Evolutionary conservation across 2,888 invertebrate genomes (phyloP).

Genomic region (Agapetus fuscipes): DNA sequence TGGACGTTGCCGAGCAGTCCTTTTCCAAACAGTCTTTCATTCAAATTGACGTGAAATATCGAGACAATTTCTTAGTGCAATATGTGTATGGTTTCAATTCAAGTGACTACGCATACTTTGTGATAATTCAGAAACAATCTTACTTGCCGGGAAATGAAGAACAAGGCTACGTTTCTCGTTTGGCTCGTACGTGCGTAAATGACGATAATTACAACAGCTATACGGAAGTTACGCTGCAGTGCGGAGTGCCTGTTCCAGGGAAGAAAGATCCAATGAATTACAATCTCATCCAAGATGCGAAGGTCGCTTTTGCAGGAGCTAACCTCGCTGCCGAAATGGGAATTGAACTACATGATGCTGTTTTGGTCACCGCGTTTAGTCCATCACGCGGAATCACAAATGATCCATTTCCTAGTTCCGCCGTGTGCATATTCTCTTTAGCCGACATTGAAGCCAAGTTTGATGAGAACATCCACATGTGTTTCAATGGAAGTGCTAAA

Average conservation of each 20-base stretch:
- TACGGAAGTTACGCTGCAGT: constrained; percentile 90
- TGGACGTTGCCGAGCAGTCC: constrained; percentile 72
- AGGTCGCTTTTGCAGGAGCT: constrained; percentile 75
- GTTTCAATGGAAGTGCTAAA: constrained; percentile 90
- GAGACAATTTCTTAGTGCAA: constrained; percentile 91
- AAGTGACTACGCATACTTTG: constrained; percentile 91
- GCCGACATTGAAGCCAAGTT: constrained; percentile 87
- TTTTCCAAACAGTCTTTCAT: constrained; percentile 80
- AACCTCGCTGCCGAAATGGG: constrained; percentile 75
- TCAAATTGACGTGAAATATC: constrained; percentile 84
- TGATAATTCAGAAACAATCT: constrained; percentile 88
- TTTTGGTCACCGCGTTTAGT: constrained; percentile 82
- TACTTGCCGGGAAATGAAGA: constrained; percentile 83
- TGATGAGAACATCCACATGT: constrained; percentile 94
- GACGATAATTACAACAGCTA: constrained; percentile 95
- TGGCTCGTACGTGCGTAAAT: constrained; percentile 88
- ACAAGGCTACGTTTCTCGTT: constrained; percentile 78
- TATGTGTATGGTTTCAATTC: constrained; percentile 96
- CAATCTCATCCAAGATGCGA: constrained; percentile 89
- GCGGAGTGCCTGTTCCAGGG: constrained; percentile 56
- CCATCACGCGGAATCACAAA: constrained; percentile 82
- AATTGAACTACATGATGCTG: constrained; percentile 66
- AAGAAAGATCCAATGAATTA: constrained; percentile 54
- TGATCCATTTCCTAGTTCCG: constrained; percentile 74
- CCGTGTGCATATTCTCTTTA: constrained; percentile 87